phyloP scores from a whole-genome alignment of 1,140 invertebrate genomes.

The Cheumatopsyche charites region DNA sequence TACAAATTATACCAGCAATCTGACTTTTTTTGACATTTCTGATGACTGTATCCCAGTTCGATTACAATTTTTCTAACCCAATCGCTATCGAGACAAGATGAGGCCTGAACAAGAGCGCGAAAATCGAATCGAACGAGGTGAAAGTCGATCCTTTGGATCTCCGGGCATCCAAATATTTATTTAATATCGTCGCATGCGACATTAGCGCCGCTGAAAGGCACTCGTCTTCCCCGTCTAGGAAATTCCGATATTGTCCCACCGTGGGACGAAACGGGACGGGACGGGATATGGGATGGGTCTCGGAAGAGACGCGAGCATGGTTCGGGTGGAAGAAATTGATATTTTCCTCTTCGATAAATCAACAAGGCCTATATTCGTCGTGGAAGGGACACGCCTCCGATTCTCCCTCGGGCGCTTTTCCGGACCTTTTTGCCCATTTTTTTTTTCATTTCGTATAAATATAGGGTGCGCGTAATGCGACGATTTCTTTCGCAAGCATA shows the following conservation, averaged over 20 bases:
- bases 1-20: too few relatives aligned
- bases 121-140: too few relatives aligned
- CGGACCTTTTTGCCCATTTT: neutral
- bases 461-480: too few relatives aligned
- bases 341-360: constrained; percentile 32
- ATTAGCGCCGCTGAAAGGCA: neutral
- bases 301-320: too few relatives aligned
- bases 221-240: neutral
- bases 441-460: neutral
- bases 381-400: neutral
- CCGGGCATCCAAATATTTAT: neutral
- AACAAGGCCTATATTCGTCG: constrained; percentile 28
- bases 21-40: too few relatives aligned
- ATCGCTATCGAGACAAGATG: too few relatives aligned
- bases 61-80: too few relatives aligned
- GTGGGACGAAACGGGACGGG: too few relatives aligned
- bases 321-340: constrained; percentile 15
- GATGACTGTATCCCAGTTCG: too few relatives aligned
- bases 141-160: neutral
- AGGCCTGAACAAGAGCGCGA: too few relatives aligned
- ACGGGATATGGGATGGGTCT: too few relatives aligned
- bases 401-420: neutral
- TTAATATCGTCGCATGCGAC: neutral
- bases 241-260: neutral
- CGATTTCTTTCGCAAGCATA: too few relatives aligned